Evolutionary conservation across 2,797 vertebrate genomes (phyloP).

Genomic region (Luscinia luscinia): DNA sequence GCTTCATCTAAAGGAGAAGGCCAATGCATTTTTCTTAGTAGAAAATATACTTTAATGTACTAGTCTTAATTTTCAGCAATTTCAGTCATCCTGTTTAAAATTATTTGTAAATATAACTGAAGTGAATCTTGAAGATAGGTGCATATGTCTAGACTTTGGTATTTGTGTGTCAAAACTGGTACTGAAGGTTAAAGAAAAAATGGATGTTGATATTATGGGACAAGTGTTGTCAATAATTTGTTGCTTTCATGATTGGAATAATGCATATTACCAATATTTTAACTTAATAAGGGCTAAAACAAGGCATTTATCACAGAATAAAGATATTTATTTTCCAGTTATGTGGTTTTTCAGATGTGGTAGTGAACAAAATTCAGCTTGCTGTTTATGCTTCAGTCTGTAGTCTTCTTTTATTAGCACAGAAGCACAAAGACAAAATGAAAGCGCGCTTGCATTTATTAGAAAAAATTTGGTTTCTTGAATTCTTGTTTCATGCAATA

Average conservation of each 20-base stretch:
- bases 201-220: neutral
- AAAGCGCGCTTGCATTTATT: neutral
- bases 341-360: neutral
- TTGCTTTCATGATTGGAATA: neutral
- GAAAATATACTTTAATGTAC: neutral
- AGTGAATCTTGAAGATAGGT: neutral
- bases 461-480: neutral
- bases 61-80: neutral
- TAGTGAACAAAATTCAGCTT: neutral
- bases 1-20: neutral
- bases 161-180: neutral
- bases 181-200: neutral
- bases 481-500: neutral
- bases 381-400: neutral
- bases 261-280: neutral
- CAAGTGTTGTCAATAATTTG: neutral
- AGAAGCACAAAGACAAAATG: neutral
- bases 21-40: neutral
- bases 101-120: neutral
- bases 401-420: neutral
- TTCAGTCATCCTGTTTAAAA: neutral
- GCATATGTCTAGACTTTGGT: neutral
- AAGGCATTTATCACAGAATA: neutral
- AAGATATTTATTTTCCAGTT: neutral
- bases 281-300: neutral